Percentiles rank a stretch among this genome's conserved stretches.
Conservation (phyloP, 2,113 vertebrate genomes). For the Felis chaus region DNA sequence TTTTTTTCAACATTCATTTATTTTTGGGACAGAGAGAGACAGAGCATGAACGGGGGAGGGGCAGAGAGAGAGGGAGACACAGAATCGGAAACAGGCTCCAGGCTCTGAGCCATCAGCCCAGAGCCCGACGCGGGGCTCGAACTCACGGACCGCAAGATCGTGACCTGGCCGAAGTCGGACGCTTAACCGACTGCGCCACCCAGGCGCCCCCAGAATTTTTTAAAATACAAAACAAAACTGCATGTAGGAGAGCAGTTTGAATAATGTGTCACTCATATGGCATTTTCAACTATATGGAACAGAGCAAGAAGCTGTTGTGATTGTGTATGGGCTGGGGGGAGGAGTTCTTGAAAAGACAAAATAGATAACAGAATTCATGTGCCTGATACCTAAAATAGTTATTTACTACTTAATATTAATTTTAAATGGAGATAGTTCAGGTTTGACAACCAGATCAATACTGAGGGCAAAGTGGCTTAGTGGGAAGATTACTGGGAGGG, state of each 20-base stretch:
- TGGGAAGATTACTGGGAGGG: not conserved
- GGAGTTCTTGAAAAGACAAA: not conserved
- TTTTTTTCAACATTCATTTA: not conserved
- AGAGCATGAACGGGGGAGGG: too few species aligned
- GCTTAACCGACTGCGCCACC: too few species aligned
- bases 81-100: too few species aligned
- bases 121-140: too few species aligned
- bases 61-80: too few species aligned
- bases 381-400: not conserved
- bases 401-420: slow-evolving; percentile 33
- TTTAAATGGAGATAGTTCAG: slow-evolving; percentile 20
- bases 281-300: slow-evolving; percentile 11
- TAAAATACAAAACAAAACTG: not conserved
- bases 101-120: too few species aligned
- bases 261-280: not conserved
- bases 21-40: too few species aligned
- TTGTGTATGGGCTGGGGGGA: not conserved
- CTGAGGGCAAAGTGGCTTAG: not conserved
- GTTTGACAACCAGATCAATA: not conserved
- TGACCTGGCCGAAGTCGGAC: too few species aligned
- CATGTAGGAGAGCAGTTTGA: not conserved
- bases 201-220: not conserved
- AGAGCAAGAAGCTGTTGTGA: not conserved
- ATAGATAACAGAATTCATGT: not conserved
- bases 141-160: too few species aligned